phyloP scores from a whole-genome alignment of 2,113 vertebrate species.

The Onychostruthus taczanowskii region DNA sequence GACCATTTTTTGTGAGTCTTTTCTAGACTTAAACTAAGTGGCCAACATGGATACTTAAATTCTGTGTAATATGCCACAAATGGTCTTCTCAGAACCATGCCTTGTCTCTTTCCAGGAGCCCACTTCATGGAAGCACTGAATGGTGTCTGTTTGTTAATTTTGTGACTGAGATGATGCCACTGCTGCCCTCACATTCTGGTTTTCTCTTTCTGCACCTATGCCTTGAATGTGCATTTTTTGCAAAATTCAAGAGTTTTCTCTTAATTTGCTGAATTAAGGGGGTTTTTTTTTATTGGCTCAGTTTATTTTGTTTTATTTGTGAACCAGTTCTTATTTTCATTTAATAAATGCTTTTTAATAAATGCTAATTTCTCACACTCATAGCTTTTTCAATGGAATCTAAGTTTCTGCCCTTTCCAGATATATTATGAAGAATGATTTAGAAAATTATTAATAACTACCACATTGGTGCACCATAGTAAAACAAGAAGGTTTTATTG shows the following conservation, averaged over 20 bases:
- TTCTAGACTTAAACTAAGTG: background rate
- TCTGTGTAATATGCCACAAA: background rate
- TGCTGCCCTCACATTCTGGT: background rate
- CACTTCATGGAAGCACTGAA: background rate
- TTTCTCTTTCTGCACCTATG: background rate
- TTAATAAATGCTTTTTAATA: background rate
- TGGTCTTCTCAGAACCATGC: background rate
- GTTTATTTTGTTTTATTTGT: background rate
- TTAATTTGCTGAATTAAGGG: background rate
- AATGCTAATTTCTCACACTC: background rate
- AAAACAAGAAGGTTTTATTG: background rate
- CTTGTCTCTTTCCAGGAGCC: background rate
- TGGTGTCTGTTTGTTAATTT: background rate
- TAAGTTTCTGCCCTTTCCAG: background rate
- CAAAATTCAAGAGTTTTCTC: background rate
- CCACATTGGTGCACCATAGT: background rate
- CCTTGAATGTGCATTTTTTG: background rate
- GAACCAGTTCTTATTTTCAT: background rate
- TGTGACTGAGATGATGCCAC: background rate
- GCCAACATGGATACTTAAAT: accelerated
- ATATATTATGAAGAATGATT: background rate
- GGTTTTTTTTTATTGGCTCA: background rate
- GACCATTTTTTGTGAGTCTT: background rate
- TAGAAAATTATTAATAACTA: background rate
- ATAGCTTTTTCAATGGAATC: background rate